Evolutionary conservation across 2,797 vertebrate species (phyloP).

Genomic region (Malacoctenus gilli): DNA sequence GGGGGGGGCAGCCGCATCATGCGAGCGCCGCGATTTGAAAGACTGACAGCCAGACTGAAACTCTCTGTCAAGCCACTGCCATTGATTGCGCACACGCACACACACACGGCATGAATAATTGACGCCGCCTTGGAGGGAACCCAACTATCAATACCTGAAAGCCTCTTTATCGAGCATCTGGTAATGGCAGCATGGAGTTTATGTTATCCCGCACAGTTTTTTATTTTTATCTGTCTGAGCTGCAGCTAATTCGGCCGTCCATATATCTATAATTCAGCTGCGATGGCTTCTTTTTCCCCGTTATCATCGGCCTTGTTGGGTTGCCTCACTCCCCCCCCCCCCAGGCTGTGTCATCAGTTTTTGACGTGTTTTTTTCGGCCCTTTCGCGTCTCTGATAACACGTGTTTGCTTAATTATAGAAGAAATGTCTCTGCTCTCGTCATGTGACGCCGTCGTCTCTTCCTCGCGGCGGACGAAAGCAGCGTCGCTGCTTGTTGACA

Average conservation of each 20-base stretch:
- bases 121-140: slow-evolving; percentile 67
- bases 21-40: slow-evolving; percentile 58
- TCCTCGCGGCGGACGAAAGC: slow-evolving; percentile 48
- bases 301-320: slow-evolving; percentile 55
- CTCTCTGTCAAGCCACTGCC: slow-evolving; percentile 57
- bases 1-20: slow-evolving; percentile 42
- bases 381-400: slow-evolving; percentile 54
- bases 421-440: slow-evolving; percentile 27
- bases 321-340: slow-evolving; percentile 54
- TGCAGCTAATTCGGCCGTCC: slow-evolving; percentile 39
- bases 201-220: slow-evolving; percentile 34
- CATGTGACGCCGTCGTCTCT: slow-evolving; percentile 45
- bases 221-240: slow-evolving; percentile 40
- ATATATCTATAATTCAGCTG: slow-evolving; percentile 54
- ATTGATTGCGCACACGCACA: slow-evolving; percentile 67
- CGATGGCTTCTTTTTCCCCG: slow-evolving; percentile 37
- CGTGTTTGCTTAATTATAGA: slow-evolving; percentile 58
- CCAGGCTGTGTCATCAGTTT: slow-evolving; percentile 38
- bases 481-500: slow-evolving; percentile 53
- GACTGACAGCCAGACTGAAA: slow-evolving; percentile 21
- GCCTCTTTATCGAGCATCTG: slow-evolving; percentile 68
- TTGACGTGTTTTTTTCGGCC: slow-evolving; percentile 41
- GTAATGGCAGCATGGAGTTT: slow-evolving; percentile 58
- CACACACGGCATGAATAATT: slow-evolving; percentile 79
- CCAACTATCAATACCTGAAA: slow-evolving; percentile 81